These are phyloP conservation scores for Meandrusa payeni DNA, from an alignment of 2,888 invertebrate genomes.

Conservation along the genomic window DNA sequence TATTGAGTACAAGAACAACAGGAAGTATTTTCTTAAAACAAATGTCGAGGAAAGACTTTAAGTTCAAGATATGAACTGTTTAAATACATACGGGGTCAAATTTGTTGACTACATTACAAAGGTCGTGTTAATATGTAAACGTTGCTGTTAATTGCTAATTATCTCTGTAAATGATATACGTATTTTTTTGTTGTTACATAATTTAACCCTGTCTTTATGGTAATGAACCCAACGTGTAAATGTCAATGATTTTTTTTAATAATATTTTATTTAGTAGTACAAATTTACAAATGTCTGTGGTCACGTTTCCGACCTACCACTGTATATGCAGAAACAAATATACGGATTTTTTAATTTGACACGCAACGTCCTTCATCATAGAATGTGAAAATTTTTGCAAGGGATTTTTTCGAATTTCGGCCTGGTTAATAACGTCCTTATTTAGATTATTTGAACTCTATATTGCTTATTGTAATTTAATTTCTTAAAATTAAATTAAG, in stretches of 20 bases:
- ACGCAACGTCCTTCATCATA: no score
- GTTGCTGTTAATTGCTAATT: conserved; percentile 13
- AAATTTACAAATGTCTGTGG: no score
- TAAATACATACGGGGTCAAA: conserved; percentile 3
- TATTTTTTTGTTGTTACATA: conserved; percentile 7
- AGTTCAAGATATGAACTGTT: conserved; percentile 20
- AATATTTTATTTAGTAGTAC: no score
- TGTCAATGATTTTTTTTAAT: conserved; percentile 3
- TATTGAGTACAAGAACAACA: background rate
- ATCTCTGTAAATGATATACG: conserved; percentile 9
- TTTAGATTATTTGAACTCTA: no score
- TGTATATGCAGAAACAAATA: no score
- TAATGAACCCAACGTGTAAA: background rate
- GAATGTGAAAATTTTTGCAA: no score
- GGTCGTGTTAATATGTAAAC: conserved; percentile 7
- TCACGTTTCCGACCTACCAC: no score
- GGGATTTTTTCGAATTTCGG: no score
- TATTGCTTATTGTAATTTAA: no score
- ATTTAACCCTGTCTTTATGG: conserved; percentile 13
- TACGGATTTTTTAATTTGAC: no score
- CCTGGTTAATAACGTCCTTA: no score
- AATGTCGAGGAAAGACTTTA: conserved; percentile 11
- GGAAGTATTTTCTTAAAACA: conserved; percentile 2
- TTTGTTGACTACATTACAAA: conserved; percentile 13
- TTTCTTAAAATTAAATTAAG: no score